phyloP scores from a whole-genome alignment of 1,140 invertebrate genomes.

The Aphelinus atriplicis region DNA sequence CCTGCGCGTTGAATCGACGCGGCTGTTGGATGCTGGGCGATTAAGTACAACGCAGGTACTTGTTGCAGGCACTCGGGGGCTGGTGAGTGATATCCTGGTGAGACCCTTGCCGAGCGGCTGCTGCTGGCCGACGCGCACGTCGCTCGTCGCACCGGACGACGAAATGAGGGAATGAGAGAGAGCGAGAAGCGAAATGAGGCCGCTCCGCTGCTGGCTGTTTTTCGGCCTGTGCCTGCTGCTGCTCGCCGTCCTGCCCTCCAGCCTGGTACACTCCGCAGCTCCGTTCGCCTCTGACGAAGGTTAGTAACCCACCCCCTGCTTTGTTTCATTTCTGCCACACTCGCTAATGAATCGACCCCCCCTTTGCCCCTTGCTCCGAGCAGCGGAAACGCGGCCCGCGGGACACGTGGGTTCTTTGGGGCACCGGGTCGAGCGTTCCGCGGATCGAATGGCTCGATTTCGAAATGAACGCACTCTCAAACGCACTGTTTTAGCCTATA shows the following conservation, averaged over 20 bases:
- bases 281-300: conserved; percentile 61
- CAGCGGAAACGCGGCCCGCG: too few species aligned
- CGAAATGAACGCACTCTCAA: too few species aligned
- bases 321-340: background rate
- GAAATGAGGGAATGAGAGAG: conserved; percentile 48
- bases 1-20: background rate
- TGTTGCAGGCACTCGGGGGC: too few species aligned
- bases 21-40: too few species aligned
- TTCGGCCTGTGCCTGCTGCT: conserved; percentile 57
- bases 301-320: conserved; percentile 45
- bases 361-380: background rate
- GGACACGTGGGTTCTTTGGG: too few species aligned
- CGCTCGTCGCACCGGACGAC: conserved; percentile 7
- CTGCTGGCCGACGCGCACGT: background rate
- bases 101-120: background rate
- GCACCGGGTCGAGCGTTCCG: too few species aligned
- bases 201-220: conserved; percentile 58
- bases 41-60: too few species aligned
- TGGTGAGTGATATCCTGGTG: too few species aligned
- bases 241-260: conserved; percentile 51
- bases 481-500: too few species aligned
- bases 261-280: conserved; percentile 17
- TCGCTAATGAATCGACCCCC: background rate
- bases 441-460: too few species aligned
- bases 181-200: conserved; percentile 58